Evolutionary conservation across 64 coral and sea anemone species (phyloP).

Genomic region (Pocillopora damicornis): DNA sequence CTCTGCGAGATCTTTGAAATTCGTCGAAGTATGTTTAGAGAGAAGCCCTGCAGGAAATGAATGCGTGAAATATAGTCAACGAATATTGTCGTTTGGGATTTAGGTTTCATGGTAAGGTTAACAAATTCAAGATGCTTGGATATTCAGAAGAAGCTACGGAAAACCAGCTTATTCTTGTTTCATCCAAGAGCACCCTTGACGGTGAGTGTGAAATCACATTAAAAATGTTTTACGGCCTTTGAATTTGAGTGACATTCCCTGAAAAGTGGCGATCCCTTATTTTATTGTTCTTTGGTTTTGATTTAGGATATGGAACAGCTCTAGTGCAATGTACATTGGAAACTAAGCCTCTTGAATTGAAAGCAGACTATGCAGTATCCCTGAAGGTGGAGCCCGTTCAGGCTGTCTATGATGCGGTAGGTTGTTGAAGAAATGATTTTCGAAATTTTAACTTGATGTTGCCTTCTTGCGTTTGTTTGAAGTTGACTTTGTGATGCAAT

Average conservation of each 20-base stretch:
- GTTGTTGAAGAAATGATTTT: neutral
- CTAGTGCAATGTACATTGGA: conserved; percentile 67
- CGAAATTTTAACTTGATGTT: neutral
- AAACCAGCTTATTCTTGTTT: conserved; percentile 16
- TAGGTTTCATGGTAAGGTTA: conserved; percentile 45
- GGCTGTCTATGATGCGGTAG: conserved; percentile 73
- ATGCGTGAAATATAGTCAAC: neutral
- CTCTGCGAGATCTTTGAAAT: no score
- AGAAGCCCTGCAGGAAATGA: neutral
- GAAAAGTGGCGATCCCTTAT: neutral
- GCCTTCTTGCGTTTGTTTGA: neutral
- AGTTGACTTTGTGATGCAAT: neutral
- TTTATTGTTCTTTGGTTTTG: neutral
- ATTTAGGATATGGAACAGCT: conserved; percentile 41
- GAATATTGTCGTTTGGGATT: neutral
- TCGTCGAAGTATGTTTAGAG: neutral
- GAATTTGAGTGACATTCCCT: neutral
- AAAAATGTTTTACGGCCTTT: neutral
- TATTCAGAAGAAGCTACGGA: neutral
- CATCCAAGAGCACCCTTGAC: conserved; percentile 27
- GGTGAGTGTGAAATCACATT: conserved; percentile 5
- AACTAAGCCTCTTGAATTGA: conserved; percentile 60
- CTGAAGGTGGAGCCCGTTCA: conserved; percentile 88
- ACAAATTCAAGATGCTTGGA: conserved; percentile 51
- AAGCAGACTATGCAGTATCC: conserved; percentile 69